Evolutionary conservation across 1,140 invertebrate genomes (phyloP).

Genomic region (Andrena cerasifolii): DNA sequence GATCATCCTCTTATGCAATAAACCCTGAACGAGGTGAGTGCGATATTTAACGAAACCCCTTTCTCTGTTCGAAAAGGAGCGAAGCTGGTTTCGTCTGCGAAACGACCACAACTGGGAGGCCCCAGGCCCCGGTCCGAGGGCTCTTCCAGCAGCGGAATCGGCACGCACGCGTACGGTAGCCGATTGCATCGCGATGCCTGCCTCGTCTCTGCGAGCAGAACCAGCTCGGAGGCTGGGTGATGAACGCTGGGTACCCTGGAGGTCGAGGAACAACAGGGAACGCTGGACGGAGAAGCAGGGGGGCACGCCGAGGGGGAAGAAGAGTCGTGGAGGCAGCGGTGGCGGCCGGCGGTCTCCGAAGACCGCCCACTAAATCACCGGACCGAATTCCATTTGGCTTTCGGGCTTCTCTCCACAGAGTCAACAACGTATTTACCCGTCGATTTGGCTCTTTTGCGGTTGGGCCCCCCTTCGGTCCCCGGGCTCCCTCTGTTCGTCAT

Average conservation of each 20-base stretch:
- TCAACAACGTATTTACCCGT: slow-evolving; percentile 80
- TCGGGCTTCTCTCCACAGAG: slow-evolving; percentile 72
- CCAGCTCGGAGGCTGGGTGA: slow-evolving; percentile 15
- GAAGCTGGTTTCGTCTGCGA: slow-evolving; percentile 6
- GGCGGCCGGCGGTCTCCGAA: slow-evolving; percentile 73
- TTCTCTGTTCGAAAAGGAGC: not conserved
- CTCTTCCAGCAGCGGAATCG: slow-evolving; percentile 44
- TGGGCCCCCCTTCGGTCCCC: slow-evolving; percentile 34
- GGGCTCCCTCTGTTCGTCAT: slow-evolving; percentile 29
- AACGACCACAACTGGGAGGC: slow-evolving; percentile 52
- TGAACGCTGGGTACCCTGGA: slow-evolving; percentile 28
- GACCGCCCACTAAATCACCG: slow-evolving; percentile 78
- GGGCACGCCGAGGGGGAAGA: slow-evolving; percentile 5
- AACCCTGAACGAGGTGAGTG: too few relatives aligned
- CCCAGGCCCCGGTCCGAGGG: slow-evolving; percentile 5
- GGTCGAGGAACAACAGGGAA: slow-evolving; percentile 31
- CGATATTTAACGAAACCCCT: not conserved
- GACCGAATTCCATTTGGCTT: slow-evolving; percentile 78
- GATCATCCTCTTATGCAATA: too few relatives aligned
- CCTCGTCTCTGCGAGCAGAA: not conserved
- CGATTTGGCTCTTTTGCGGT: slow-evolving; percentile 79
- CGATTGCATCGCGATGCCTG: slow-evolving; percentile 51
- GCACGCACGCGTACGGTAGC: slow-evolving; percentile 64
- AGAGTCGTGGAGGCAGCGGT: slow-evolving; percentile 45
- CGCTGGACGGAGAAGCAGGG: slow-evolving; percentile 1